Evolutionary conservation across 2,797 vertebrate species (phyloP).

Genomic region (Glossophaga mutica): DNA sequence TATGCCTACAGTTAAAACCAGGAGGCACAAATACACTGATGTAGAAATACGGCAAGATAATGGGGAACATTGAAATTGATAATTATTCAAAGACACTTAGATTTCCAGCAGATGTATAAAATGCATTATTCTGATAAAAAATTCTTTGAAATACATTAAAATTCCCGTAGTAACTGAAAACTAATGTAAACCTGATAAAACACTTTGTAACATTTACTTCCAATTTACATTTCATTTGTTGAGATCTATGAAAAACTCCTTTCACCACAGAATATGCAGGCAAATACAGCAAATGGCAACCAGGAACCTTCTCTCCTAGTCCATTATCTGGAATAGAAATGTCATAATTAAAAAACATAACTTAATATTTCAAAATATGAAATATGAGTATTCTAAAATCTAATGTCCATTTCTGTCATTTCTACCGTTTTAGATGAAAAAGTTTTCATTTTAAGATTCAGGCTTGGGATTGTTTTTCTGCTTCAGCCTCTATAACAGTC

Average conservation of each 20-base stretch:
- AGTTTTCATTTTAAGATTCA: background rate
- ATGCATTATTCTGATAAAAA: constrained; percentile 27
- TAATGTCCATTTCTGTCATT: background rate
- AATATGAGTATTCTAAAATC: background rate
- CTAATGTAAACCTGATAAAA: background rate
- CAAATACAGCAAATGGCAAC: background rate
- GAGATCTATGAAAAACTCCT: background rate
- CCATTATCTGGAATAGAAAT: background rate
- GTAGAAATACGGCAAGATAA: background rate
- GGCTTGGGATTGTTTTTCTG: background rate
- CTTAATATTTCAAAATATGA: background rate
- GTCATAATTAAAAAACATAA: background rate
- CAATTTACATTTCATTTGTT: background rate
- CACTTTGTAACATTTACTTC: constrained; percentile 1
- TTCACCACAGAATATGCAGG: background rate
- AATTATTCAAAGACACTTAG: background rate
- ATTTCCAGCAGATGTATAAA: background rate
- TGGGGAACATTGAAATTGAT: background rate
- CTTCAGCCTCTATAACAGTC: background rate
- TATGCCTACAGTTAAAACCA: background rate
- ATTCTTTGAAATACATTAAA: background rate
- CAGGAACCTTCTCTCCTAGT: background rate
- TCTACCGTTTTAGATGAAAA: background rate
- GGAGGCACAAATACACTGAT: background rate
- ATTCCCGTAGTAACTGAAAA: background rate